Evolutionary conservation across 2,797 vertebrate species (phyloP).

Genomic region (Pangasius krempfi): DNA sequence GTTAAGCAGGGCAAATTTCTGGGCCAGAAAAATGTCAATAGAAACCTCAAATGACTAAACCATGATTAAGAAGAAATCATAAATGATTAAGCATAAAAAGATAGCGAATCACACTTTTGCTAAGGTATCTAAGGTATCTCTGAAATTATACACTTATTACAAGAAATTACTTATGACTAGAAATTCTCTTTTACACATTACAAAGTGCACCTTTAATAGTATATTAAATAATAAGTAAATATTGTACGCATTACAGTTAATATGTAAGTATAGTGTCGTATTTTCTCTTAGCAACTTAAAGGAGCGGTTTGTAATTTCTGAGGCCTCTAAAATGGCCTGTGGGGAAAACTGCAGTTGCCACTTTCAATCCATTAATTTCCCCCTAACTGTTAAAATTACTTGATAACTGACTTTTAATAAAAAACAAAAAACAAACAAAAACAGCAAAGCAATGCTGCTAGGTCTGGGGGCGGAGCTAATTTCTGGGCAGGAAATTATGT

Average conservation of each 20-base stretch:
- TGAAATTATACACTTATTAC: background rate
- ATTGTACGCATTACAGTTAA: background rate
- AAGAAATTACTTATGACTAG: background rate
- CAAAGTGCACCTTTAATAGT: background rate
- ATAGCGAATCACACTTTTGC: background rate
- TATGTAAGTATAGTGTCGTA: background rate
- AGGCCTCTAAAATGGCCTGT: background rate
- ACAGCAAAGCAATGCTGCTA: background rate
- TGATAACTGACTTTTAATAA: background rate
- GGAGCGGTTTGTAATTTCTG: background rate
- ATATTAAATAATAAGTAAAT: no score
- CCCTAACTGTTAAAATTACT: background rate
- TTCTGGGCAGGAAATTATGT: background rate
- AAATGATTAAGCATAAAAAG: background rate
- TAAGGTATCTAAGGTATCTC: background rate
- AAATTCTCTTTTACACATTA: background rate
- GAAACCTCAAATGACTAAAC: background rate
- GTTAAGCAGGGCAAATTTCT: background rate
- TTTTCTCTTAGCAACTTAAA: background rate
- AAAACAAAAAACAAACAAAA: background rate
- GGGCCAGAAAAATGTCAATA: background rate
- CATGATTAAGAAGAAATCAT: no score
- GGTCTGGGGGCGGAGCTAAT: background rate
- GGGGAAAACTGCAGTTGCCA: background rate
- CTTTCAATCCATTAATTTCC: background rate